Percentiles rank a stretch among this genome's conserved stretches.
Conservation (phyloP, 37 sponge, comb jelly and placozoan genomes). For the Lycopodina hypogea region DNA sequence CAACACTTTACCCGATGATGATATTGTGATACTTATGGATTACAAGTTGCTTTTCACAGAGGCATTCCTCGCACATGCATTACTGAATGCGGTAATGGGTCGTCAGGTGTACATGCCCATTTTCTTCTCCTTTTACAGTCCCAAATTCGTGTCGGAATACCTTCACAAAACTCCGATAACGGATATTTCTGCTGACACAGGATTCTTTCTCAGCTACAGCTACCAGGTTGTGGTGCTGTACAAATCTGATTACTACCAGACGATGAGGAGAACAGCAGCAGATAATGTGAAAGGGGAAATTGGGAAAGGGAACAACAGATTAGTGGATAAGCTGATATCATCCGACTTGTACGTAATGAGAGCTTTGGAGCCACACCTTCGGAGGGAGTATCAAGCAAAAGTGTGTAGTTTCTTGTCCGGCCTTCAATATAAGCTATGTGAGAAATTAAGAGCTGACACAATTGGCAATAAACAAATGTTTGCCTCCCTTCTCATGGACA, state of each 20-base stretch:
- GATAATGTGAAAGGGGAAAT: slow-evolving; percentile 1
- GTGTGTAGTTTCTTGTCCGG: slow-evolving; percentile 30
- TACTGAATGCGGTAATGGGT: slow-evolving; percentile 27
- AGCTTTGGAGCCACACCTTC: slow-evolving; percentile 56
- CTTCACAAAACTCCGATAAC: background rate
- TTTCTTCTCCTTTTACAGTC: slow-evolving; percentile 58
- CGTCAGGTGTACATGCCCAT: slow-evolving; percentile 49
- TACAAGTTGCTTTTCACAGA: slow-evolving; percentile 25
- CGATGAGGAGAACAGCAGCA: background rate
- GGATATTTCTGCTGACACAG: slow-evolving; percentile 33
- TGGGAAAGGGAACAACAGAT: slow-evolving; percentile 29
- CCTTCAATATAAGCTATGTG: slow-evolving; percentile 12
- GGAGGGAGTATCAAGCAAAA: slow-evolving; percentile 18
- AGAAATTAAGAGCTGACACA: slow-evolving; percentile 44
- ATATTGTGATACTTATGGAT: slow-evolving; percentile 41
- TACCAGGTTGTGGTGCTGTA: slow-evolving; percentile 53
- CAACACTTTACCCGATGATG: background rate
- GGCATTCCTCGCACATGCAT: slow-evolving; percentile 44
- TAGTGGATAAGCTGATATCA: slow-evolving; percentile 35
- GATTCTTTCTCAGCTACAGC: slow-evolving; percentile 54
- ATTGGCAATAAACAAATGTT: slow-evolving; percentile 53
- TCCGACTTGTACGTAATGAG: slow-evolving; percentile 39
- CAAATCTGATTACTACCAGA: slow-evolving; percentile 28
- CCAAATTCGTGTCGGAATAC: slow-evolving; percentile 23
- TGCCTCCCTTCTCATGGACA: slow-evolving; percentile 24